Evolutionary conservation across 1,140 invertebrate genomes (phyloP), one percentile per base, ranked within the genome.

Genomic region (Drosophila erecta): DNA sequence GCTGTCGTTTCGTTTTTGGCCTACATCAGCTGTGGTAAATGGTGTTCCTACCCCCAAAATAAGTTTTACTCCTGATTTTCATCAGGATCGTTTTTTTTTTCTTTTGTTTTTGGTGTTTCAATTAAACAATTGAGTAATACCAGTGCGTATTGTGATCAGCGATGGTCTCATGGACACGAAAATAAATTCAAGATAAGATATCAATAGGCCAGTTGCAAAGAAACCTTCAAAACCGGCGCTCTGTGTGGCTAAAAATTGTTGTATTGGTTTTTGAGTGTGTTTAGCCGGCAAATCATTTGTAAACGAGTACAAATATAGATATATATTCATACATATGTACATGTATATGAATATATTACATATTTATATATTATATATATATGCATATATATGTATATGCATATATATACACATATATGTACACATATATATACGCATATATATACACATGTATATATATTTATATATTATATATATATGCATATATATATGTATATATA

Each of bases 1-100:
- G 67, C 59, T 20, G 79, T 80, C 33, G 14, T 78, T 47, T 67
- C 60, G 40, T 84, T 70, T 78, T 27, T 89, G 72, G 67, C 65
- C 30, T 89, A 89, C 65, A 87, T 84, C 44, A 77, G 59, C 41
- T 80, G 65, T 41, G 84, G 84, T 89, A 89, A 87, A 65, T 43
- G 37, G 14, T 14, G 11, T 14, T 14, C 12, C 11, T 38, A 4
- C 12, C 1, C 10, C 4, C 12, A 14, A 38, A 38, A 30, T 10
- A 8, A 7, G 30, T 33, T 10, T 38, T 4, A 8, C 7, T 38
- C 10, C 12, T 15, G 17, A 37, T 50, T 14, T 15, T 0, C 11
- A 11, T 27, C 30, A n/a, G 22, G 12, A 11, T 10, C 10, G 12
- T 14, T 10, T 30, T 14, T 49, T 43, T 20, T 37, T 53, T 67